These are phyloP conservation scores for Penelope pileata DNA, from an alignment of 2,113 vertebrate genomes.

Conservation along the genomic window DNA sequence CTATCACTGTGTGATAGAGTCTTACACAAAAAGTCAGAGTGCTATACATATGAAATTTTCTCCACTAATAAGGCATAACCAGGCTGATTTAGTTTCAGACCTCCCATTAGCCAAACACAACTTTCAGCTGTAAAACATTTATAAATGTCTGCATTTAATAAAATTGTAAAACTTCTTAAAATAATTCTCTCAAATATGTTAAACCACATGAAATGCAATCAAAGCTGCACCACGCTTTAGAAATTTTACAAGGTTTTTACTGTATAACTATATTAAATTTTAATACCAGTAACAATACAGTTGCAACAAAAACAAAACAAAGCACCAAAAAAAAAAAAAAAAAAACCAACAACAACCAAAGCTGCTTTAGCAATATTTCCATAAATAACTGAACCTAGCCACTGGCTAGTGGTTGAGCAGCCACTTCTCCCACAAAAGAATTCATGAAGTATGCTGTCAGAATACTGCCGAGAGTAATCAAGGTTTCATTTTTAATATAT, in stretches of 20 bases:
- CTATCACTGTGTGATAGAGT: background rate
- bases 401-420: background rate
- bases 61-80: slow-evolving; percentile 49
- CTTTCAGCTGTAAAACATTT: slow-evolving; percentile 63
- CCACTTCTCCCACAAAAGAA: background rate
- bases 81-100: slow-evolving; percentile 65
- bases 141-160: slow-evolving; percentile 72
- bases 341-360: background rate
- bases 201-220: slow-evolving; percentile 65
- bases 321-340: background rate
- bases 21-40: background rate
- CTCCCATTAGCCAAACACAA: slow-evolving; percentile 65
- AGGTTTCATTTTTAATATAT: background rate
- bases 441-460: background rate
- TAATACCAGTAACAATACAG: background rate
- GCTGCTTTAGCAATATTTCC: background rate
- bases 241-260: slow-evolving; percentile 42
- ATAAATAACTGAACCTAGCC: background rate
- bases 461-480: background rate
- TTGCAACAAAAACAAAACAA: background rate
- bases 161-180: slow-evolving; percentile 69
- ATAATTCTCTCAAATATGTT: slow-evolving; percentile 57
- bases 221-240: background rate
- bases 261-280: slow-evolving; percentile 16
- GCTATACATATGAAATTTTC: background rate